phyloP scores from a whole-genome alignment of 2,888 invertebrate genomes.

The Synanthedon tipuliformis region DNA sequence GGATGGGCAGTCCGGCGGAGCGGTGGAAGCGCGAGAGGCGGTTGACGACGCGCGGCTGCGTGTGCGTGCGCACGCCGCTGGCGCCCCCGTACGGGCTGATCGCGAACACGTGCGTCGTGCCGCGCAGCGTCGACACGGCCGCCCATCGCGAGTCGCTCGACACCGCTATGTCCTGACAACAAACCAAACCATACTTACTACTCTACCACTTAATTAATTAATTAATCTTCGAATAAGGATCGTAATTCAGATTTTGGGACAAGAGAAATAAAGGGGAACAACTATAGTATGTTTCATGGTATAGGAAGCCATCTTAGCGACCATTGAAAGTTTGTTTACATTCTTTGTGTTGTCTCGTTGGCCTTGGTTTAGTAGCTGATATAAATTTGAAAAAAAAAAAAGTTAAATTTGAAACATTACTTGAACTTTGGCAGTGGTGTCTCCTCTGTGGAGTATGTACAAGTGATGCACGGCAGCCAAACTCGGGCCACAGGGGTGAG shows the following conservation, averaged over 20 bases:
- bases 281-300: background rate
- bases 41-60: conserved; percentile 93
- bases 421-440: conserved; percentile 94
- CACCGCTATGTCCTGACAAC: conserved; percentile 83
- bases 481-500: conserved; percentile 89
- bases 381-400: background rate
- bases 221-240: no score
- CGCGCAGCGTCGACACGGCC: conserved; percentile 93
- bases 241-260: background rate
- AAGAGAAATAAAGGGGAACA: background rate
- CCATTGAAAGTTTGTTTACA: background rate
- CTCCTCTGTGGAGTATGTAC: conserved; percentile 94
- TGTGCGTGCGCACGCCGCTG: conserved; percentile 92
- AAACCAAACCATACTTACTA: no score
- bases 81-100: conserved; percentile 96
- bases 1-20: conserved; percentile 85
- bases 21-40: conserved; percentile 94
- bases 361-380: background rate
- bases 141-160: conserved; percentile 96
- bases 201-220: no score
- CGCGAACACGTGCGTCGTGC: conserved; percentile 98
- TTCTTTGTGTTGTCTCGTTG: no score
- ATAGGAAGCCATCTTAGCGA: background rate
- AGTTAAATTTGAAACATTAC: conserved; percentile 20
- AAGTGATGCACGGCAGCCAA: conserved; percentile 93